phyloP scores from a whole-genome alignment of 1,140 invertebrate species.

The Dicyema japonicum region DNA sequence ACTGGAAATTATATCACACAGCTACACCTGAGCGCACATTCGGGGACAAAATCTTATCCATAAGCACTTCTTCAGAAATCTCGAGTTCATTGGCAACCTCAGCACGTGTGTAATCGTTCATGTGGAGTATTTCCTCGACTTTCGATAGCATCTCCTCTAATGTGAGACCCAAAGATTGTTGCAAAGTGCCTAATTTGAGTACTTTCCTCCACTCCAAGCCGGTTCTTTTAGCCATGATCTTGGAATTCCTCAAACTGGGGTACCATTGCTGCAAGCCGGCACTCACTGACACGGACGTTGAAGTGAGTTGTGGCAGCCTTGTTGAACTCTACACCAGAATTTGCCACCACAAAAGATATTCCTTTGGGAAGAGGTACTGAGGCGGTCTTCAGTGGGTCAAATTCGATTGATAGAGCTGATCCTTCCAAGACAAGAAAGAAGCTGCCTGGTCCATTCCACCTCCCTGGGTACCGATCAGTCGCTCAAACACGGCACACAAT shows the following conservation, averaged over 20 bases:
- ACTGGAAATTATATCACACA: constrained; percentile 9
- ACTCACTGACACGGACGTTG: constrained; percentile 71
- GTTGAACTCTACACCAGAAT: constrained; percentile 54
- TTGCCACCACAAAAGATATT: constrained; percentile 59
- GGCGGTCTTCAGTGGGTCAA: constrained; percentile 34
- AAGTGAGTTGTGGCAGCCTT: constrained; percentile 61
- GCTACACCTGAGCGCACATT: constrained; percentile 28
- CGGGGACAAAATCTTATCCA: constrained; percentile 28
- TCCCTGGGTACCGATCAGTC: constrained; percentile 57
- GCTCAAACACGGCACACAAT: constrained; percentile 50
- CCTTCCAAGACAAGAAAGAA: constrained; percentile 4
- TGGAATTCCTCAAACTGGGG: too few species aligned
- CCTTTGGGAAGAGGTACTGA: constrained; percentile 36
- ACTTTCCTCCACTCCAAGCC: constrained; percentile 29
- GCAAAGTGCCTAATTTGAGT: constrained; percentile 31
- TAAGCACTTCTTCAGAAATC: constrained; percentile 30
- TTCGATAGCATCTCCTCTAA: constrained; percentile 34
- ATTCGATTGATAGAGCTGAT: too few species aligned
- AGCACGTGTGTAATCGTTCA: constrained; percentile 34
- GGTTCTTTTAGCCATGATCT: constrained; percentile 34
- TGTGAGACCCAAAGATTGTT: constrained; percentile 26
- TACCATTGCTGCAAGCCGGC: constrained; percentile 51
- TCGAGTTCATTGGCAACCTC: constrained; percentile 36
- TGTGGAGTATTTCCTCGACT: constrained; percentile 29
- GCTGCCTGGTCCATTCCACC: constrained; percentile 91